These are phyloP conservation scores for Heliconius hermathena DNA, from an alignment of 1,140 invertebrate species.

Conservation along the genomic window DNA sequence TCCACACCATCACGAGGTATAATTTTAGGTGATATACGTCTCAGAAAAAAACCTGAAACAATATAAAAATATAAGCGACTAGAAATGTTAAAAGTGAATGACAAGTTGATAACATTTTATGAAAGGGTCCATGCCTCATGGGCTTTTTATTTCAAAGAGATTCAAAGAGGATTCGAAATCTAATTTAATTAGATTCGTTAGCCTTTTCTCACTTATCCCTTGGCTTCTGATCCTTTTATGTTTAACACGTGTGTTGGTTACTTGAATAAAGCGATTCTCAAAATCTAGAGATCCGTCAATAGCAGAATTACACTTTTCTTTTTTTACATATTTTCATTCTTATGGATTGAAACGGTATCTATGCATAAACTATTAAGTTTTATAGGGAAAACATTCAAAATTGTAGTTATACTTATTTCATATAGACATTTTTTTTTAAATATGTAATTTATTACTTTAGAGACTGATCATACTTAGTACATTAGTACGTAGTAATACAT, in stretches of 20 bases:
- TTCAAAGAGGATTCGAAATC: slow-evolving; percentile 40
- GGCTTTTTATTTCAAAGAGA: slow-evolving; percentile 37
- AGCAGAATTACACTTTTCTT: background rate
- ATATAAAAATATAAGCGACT: background rate
- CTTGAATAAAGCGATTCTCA: slow-evolving; percentile 43
- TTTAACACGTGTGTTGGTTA: slow-evolving; percentile 51
- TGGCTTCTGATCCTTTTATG: slow-evolving; percentile 36
- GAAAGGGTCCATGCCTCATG: slow-evolving; percentile 2
- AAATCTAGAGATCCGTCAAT: slow-evolving; percentile 24
- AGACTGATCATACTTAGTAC: no score
- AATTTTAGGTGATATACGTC: background rate
- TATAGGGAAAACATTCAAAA: no score
- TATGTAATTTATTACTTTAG: no score
- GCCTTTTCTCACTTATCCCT: slow-evolving; percentile 46
- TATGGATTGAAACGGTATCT: background rate
- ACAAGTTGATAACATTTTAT: slow-evolving; percentile 10
- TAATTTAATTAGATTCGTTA: slow-evolving; percentile 58
- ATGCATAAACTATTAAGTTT: no score
- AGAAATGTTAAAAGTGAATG: background rate
- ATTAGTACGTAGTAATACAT: no score
- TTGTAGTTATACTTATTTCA: no score
- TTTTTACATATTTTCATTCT: background rate
- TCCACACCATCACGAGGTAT: no score
- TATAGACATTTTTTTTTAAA: no score
- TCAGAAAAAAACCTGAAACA: background rate